Conservation (phyloP, 2,888 invertebrate genomes). For the Drosophila fungiperda region DNA sequence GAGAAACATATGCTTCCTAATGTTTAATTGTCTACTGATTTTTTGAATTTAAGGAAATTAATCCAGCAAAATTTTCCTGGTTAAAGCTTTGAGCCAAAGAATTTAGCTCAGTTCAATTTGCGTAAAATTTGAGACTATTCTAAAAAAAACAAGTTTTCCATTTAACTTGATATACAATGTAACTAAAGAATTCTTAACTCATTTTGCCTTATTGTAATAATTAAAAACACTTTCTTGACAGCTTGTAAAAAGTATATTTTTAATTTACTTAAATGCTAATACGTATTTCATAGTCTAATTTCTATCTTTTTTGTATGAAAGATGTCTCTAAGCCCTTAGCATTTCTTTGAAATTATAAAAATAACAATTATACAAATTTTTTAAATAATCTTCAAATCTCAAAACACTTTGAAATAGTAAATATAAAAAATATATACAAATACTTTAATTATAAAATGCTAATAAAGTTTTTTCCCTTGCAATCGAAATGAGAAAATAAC, state of each 20-base stretch:
- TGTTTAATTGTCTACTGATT: background rate
- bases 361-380: background rate
- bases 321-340: accelerated
- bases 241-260: background rate
- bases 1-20: background rate
- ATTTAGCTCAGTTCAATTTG: background rate
- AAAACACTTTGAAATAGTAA: background rate
- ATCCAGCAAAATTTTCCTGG: background rate
- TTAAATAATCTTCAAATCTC: accelerated
- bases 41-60: background rate
- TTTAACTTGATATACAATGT: background rate
- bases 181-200: background rate
- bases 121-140: too few species aligned
- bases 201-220: background rate
- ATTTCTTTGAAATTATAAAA: background rate
- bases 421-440: background rate
- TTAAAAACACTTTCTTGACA: background rate
- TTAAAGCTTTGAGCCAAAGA: background rate
- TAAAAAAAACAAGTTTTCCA: background rate
- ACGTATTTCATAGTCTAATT: accelerated
- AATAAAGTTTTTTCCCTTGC: background rate
- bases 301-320: background rate
- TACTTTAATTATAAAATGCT: background rate
- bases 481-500: background rate
- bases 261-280: background rate